Conservation (phyloP, 2,888 invertebrate species). For the Alcis repandata region DNA sequence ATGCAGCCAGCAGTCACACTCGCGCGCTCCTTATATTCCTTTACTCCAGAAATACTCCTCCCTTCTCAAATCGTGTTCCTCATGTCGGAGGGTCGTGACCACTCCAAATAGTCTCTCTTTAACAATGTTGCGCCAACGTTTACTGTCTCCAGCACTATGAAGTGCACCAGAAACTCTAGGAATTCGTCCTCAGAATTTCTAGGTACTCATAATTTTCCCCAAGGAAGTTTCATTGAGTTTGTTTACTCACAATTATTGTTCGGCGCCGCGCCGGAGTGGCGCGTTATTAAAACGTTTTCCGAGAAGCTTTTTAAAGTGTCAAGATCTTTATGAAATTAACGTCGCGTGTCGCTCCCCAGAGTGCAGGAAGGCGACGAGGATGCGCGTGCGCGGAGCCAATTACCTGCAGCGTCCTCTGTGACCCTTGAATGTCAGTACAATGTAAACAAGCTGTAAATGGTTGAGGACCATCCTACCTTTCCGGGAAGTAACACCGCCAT, state of each 20-base stretch:
- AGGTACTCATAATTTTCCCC: no score
- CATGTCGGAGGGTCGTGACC: no score
- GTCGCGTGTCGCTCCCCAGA: constrained; percentile 41
- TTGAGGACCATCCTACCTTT: constrained; percentile 47
- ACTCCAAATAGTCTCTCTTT: no score
- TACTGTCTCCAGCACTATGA: no score
- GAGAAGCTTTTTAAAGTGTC: constrained; percentile 34
- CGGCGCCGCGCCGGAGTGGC: constrained; percentile 32
- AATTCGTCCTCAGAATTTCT: no score
- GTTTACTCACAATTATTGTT: constrained; percentile 17
- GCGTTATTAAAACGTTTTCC: constrained; percentile 18
- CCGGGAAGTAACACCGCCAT: constrained; percentile 68
- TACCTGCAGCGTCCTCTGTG: constrained; percentile 43
- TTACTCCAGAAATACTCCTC: neutral
- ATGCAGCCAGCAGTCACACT: neutral
- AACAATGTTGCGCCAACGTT: no score
- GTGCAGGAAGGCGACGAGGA: constrained; percentile 43
- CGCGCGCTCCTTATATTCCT: neutral
- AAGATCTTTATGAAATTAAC: constrained; percentile 37
- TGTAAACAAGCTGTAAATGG: constrained; percentile 59
- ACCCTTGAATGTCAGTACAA: constrained; percentile 61
- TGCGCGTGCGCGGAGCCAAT: constrained; percentile 49
- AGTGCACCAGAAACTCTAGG: no score
- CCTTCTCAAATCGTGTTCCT: neutral
- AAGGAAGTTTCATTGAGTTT: constrained; percentile 62